These are phyloP conservation scores for Magallana ariakensis DNA, from an alignment of 1,140 invertebrate species.

Conservation along the genomic window DNA sequence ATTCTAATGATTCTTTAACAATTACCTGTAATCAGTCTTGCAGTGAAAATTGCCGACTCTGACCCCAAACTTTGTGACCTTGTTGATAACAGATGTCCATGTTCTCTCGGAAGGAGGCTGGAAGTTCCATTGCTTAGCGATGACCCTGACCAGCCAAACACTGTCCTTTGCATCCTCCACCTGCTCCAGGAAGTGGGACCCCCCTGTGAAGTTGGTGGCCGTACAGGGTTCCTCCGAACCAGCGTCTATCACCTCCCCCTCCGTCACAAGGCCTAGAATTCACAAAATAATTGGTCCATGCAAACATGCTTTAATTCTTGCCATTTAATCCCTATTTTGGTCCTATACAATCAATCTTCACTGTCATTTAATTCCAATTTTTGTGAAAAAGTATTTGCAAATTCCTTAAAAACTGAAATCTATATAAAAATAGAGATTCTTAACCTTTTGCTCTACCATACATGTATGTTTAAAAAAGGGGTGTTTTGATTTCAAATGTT, in stretches of 20 bases:
- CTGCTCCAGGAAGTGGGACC: slow-evolving; percentile 81
- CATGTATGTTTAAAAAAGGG: too few relatives aligned
- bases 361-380: too few relatives aligned
- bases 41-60: slow-evolving; percentile 81
- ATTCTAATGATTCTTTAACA: too few relatives aligned
- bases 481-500: too few relatives aligned
- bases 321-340: too few relatives aligned
- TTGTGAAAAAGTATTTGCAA: too few relatives aligned
- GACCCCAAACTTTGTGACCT: slow-evolving; percentile 81
- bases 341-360: too few relatives aligned
- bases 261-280: slow-evolving; percentile 73
- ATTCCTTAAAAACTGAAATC: too few relatives aligned
- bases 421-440: too few relatives aligned
- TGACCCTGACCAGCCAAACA: slow-evolving; percentile 82
- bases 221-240: slow-evolving; percentile 58
- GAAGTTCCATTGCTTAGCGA: slow-evolving; percentile 51
- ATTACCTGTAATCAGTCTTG: slow-evolving; percentile 79
- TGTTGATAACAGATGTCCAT: slow-evolving; percentile 79
- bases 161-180: slow-evolving; percentile 83
- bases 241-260: slow-evolving; percentile 72
- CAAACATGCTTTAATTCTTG: too few relatives aligned
- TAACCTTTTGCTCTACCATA: too few relatives aligned
- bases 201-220: slow-evolving; percentile 80
- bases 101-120: slow-evolving; percentile 59
- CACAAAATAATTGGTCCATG: not conserved